phyloP scores from a whole-genome alignment of 2,888 invertebrate genomes.

The Monoplex corrugatus region DNA sequence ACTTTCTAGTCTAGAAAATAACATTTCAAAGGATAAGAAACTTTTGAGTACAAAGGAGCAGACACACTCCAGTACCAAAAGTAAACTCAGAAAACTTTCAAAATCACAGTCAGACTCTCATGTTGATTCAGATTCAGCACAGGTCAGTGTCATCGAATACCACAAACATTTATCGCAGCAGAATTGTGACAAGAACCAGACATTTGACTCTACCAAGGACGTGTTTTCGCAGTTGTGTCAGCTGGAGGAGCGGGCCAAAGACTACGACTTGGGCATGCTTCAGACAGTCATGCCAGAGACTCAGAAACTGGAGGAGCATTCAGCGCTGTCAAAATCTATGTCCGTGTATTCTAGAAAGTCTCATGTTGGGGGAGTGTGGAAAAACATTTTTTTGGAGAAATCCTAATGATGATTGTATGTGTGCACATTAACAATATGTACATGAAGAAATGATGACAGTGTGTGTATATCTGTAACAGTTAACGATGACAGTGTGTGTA shows the following conservation, averaged over 20 bases:
- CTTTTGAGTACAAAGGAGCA: too few species aligned
- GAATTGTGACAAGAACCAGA: background rate
- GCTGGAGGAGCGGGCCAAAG: conserved; percentile 43
- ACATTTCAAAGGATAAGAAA: too few species aligned
- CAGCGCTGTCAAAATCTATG: background rate
- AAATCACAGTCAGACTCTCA: too few species aligned
- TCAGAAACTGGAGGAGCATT: background rate
- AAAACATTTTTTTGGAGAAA: conserved; percentile 34
- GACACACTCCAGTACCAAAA: too few species aligned
- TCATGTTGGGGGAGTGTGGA: conserved; percentile 46
- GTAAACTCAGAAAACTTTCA: too few species aligned
- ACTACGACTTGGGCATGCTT: conserved; percentile 32
- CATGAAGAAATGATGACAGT: too few species aligned
- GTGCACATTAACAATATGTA: too few species aligned
- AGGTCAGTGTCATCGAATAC: background rate
- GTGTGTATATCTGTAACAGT: too few species aligned
- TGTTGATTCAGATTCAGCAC: too few species aligned
- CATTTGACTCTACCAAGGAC: background rate
- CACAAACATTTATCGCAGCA: background rate
- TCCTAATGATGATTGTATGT: too few species aligned
- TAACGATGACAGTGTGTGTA: too few species aligned
- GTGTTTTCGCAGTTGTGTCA: conserved; percentile 40
- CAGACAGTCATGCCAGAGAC: conserved; percentile 25
- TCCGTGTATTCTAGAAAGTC: background rate
- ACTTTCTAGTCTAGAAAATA: too few species aligned